Base-by-base conservation (phyloP, 1,140 invertebrate species). In the Metopolophium dirhodum region DNA sequence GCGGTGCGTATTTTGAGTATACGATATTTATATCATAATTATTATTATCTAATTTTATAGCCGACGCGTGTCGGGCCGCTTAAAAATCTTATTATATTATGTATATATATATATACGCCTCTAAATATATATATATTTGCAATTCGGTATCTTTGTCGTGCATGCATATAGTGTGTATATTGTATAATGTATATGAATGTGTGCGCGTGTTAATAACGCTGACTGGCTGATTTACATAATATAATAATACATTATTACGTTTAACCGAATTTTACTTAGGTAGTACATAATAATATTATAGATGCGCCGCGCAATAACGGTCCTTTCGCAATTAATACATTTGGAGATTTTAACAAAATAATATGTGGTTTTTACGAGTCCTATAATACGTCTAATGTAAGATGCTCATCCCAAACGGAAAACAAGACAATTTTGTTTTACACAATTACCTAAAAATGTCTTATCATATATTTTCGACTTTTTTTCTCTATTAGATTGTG, bases 151-250 rank as follows among this genome's bases (percentile, higher is more conserved):
- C 91, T 45, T 49, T 51, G 57, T 91, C 47, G 18, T 82, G 47
- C 54, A 93, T 51, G 47, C 47, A 77, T 89, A 45, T 88, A 87
- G 45, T 41, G 83, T 85, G 83, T 85, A 20, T 35, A 35, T 57
- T 41, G 37, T 35, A 37, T 41, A 47, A 30, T 57, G 18, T 86
- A 45, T 82, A 91, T 22, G 8, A 41, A 61, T 61, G 35, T 93
- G 22, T 57, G 41, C 54, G 30, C 6, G 35, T 51, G 26, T 51
- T 87, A n/a, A 83, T 47, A 90, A 49, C 49, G 51, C 57, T 90
- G 41, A 86, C 30, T 57, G 89, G 45, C 57, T 45, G 88, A 91
- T 91, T 51, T 54, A 88, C 93, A 30, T 77, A 54, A 93, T 54
- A 93, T 54, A 1, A 77, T n/a, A 1, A 77, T n/a, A 68, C 0